Evolutionary conservation across 2,888 invertebrate species (phyloP).

Genomic region (Taenaris catops): DNA sequence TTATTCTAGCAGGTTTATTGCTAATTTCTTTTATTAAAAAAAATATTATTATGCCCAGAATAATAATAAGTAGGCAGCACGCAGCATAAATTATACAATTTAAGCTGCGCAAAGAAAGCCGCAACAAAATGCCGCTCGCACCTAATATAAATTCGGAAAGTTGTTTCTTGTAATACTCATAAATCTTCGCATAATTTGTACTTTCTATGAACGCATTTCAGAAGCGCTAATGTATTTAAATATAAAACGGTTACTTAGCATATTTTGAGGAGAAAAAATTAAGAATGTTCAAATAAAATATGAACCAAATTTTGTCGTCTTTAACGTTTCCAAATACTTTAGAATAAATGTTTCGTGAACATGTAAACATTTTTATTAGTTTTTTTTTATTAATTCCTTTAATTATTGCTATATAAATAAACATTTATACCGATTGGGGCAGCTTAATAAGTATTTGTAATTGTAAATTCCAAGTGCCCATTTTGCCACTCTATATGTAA

Average conservation of each 20-base stretch:
- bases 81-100: background rate
- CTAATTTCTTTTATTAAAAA: too few species aligned
- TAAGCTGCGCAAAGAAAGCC: background rate
- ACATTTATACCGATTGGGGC: too few species aligned
- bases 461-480: too few species aligned
- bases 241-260: slow-evolving; percentile 14
- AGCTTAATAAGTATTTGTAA: too few species aligned
- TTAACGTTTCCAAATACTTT: slow-evolving; percentile 8
- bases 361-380: too few species aligned
- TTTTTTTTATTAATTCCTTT: too few species aligned
- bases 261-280: slow-evolving; percentile 8
- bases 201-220: slow-evolving; percentile 8
- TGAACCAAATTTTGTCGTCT: slow-evolving; percentile 8
- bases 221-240: slow-evolving; percentile 13
- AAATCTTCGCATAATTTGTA: slow-evolving; percentile 6
- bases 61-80: too few species aligned
- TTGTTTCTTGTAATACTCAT: slow-evolving; percentile 7
- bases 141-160: slow-evolving; percentile 6
- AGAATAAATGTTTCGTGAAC: background rate
- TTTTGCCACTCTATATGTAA: too few species aligned
- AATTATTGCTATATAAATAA: too few species aligned
- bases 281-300: slow-evolving; percentile 10
- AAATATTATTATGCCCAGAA: too few species aligned
- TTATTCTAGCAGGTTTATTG: too few species aligned
- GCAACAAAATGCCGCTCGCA: slow-evolving; percentile 1